Percentiles rank a stretch among this genome's conserved stretches.
These are phyloP conservation scores for Trissonchulus sp. DNA, from an alignment of 2,888 invertebrate species.

Conservation along the genomic window DNA sequence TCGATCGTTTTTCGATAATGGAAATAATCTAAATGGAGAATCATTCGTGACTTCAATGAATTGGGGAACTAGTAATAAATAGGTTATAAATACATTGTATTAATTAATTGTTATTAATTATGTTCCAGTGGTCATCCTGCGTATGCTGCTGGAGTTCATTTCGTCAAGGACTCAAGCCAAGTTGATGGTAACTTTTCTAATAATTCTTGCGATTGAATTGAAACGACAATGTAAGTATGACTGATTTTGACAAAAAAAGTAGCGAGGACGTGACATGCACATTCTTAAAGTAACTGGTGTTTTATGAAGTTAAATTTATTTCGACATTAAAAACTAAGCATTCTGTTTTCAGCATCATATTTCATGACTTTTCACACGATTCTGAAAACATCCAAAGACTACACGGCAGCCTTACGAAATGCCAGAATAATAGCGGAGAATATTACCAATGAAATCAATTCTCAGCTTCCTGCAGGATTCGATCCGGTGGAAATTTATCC, in stretches of 20 bases:
- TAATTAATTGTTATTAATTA: slow-evolving; percentile 21
- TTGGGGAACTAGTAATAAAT: too few species aligned
- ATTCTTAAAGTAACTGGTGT: too few species aligned
- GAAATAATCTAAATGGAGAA: too few species aligned
- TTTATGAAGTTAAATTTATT: too few species aligned
- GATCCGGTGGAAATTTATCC: slow-evolving; percentile 70
- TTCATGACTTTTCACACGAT: slow-evolving; percentile 86
- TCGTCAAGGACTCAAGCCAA: slow-evolving; percentile 13
- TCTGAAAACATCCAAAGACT: slow-evolving; percentile 72
- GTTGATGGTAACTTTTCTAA: slow-evolving; percentile 17
- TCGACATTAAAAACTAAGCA: too few species aligned
- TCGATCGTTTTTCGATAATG: too few species aligned
- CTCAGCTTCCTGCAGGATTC: slow-evolving; percentile 49
- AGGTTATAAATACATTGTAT: background rate
- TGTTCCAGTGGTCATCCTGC: slow-evolving; percentile 57
- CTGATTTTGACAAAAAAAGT: too few species aligned
- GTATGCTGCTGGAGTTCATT: slow-evolving; percentile 54
- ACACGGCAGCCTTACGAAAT: slow-evolving; percentile 69
- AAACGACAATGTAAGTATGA: too few species aligned
- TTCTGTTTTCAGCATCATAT: slow-evolving; percentile 66
- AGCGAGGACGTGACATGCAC: too few species aligned
- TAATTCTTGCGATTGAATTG: slow-evolving; percentile 7
- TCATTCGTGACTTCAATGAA: too few species aligned
- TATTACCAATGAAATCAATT: slow-evolving; percentile 66
- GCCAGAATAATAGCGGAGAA: slow-evolving; percentile 69